Evolutionary conservation across 2,888 invertebrate genomes (phyloP), one percentile per base, ranked within the genome.

Genomic region (Apamea anceps): DNA sequence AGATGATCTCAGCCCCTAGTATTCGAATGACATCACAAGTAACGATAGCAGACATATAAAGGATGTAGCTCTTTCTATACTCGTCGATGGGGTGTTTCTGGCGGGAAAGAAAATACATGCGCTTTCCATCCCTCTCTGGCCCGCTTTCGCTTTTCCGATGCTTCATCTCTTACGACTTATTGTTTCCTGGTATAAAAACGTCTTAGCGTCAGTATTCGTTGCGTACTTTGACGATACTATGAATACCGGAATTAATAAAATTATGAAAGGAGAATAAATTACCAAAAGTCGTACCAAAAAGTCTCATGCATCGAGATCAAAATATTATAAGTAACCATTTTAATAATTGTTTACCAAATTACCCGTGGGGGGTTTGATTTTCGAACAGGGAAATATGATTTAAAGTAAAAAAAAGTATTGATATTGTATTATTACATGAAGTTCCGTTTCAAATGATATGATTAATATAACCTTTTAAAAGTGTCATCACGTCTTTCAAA

Each of bases 111-210:
- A 1, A 15, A 28, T 28, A 57, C 6, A 18, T 32, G 5, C 25
- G 13, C 8, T 32, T 32, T 72, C 25, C 32, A 25, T 71, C 45
- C 12, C 45, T 28, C 25, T 75, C 45, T 32, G 32, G 5, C 57
- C 15, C 10, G 4, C 6, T 10, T 5, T 28, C 32, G 0, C 51
- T 25, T 70, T 70, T 25, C 10, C 7, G 3, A 32, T 13, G 12
- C n/a, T n/a, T 57, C 25, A 45, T 18, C 72, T 32, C 57, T 15
- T 60, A 42, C 8, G n/a, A 8, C 18, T 32, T 37, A 60, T 72
- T 48, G n/a, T 72, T n/a, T 48, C 60, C 60, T 76, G 72, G 48
- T 76, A 60, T 21, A 32, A 13, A 72, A 62, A 18, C 45, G 60
- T 21, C n/a, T 32, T 18, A 5, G n/a, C 0, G 2, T 72, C 45